Evolutionary conservation across 2,797 vertebrate species (phyloP).

Genomic region (Caiman crocodilus): DNA sequence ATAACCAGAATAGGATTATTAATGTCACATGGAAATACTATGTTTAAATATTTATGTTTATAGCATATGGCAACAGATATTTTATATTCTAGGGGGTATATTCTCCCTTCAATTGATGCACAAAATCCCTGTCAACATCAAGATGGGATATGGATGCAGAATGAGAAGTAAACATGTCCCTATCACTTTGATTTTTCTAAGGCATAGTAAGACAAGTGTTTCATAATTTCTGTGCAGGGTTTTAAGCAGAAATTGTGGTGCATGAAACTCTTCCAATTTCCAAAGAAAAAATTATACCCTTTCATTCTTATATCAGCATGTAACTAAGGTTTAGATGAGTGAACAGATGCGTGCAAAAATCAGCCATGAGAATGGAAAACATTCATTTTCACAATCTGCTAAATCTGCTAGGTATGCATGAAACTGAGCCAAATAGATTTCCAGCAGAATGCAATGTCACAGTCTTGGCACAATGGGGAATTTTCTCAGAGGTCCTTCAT

Average conservation of each 20-base stretch:
- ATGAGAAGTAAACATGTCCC: slow-evolving; percentile 41
- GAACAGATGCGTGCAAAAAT: slow-evolving; percentile 81
- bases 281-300: slow-evolving; percentile 79
- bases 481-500: slow-evolving; percentile 44
- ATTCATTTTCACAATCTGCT: slow-evolving; percentile 81
- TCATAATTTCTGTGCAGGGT: slow-evolving; percentile 66
- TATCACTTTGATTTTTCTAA: slow-evolving; percentile 31
- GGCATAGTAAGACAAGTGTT: slow-evolving; percentile 70
- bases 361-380: slow-evolving; percentile 78
- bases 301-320: slow-evolving; percentile 80
- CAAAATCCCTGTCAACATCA: slow-evolving; percentile 25
- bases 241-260: slow-evolving; percentile 73
- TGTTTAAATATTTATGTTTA: slow-evolving; percentile 66
- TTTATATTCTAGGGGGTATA: slow-evolving; percentile 60
- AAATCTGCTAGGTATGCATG: slow-evolving; percentile 80
- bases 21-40: slow-evolving; percentile 51
- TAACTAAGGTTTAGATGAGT: slow-evolving; percentile 80
- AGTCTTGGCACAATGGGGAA: slow-evolving; percentile 67
- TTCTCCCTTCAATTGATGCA: slow-evolving; percentile 47
- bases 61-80: slow-evolving; percentile 69
- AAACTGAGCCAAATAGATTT: slow-evolving; percentile 78
- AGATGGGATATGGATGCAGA: slow-evolving; percentile 29
- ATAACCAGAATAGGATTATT: slow-evolving; percentile 57
- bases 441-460: slow-evolving; percentile 78
- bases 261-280: slow-evolving; percentile 70